phyloP scores from a whole-genome alignment of 1,140 invertebrate genomes.

The Hyles vespertilio region DNA sequence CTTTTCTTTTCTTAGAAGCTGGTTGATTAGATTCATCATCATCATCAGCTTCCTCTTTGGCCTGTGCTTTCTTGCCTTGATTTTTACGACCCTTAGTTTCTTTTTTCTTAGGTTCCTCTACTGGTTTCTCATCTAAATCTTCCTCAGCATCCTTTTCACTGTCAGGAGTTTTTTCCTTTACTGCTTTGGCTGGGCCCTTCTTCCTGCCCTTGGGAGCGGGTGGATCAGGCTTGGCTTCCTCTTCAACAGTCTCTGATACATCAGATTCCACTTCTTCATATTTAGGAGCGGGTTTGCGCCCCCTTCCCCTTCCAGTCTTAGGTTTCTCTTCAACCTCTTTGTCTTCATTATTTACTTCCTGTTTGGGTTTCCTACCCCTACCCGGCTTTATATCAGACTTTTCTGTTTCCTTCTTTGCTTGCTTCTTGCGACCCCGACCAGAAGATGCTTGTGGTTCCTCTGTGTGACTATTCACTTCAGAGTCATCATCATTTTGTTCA shows the following conservation, averaged over 20 bases:
- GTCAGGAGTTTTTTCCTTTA: conserved; percentile 38
- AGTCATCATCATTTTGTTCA: conserved; percentile 41
- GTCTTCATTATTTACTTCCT: conserved; percentile 26
- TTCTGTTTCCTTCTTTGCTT: conserved; percentile 43
- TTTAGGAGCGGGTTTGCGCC: conserved; percentile 44
- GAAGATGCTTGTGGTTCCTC: conserved; percentile 35
- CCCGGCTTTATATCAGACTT: conserved; percentile 34
- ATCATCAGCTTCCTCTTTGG: conserved; percentile 42
- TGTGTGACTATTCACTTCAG: conserved; percentile 43
- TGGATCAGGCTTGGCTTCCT: conserved; percentile 35
- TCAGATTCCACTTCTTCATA: conserved; percentile 38
- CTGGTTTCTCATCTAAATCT: conserved; percentile 29
- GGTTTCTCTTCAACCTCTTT: conserved; percentile 42
- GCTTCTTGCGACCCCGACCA: conserved; percentile 47
- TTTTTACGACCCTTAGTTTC: conserved; percentile 46
- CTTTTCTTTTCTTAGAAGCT: conserved; percentile 39
- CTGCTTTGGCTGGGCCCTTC: conserved; percentile 37
- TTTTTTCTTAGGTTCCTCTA: conserved; percentile 42
- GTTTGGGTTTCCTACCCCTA: conserved; percentile 45
- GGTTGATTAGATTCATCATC: conserved; percentile 31
- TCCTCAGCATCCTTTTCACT: conserved; percentile 23
- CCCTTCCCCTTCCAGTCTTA: conserved; percentile 45
- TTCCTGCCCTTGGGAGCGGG: conserved; percentile 44
- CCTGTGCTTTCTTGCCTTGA: conserved; percentile 41
- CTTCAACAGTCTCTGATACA: conserved; percentile 30